A percentile compares a stretch with the other conserved stretches of the same genome.
These are phyloP conservation scores for Ellobius talpinus DNA, from an alignment of 2,113 vertebrate genomes.

Conservation along the genomic window DNA sequence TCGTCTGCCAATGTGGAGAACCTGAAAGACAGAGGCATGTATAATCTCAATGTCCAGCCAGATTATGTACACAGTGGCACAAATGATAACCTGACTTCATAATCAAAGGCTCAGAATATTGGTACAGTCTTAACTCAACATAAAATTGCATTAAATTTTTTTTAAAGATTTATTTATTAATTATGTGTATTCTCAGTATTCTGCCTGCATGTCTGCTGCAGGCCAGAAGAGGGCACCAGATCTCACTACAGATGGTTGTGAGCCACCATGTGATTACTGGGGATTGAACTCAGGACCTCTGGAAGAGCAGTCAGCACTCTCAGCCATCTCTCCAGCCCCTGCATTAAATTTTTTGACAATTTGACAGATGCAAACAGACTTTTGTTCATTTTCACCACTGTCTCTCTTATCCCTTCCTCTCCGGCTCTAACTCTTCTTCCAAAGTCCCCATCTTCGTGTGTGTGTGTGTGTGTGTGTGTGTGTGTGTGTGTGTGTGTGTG, in stretches of 20 bases:
- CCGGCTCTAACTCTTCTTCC: neutral
- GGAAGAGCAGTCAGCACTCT: too few species aligned
- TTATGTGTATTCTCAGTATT: too few species aligned
- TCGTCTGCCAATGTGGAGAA: conserved; percentile 95
- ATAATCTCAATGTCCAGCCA: neutral
- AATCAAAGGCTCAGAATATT: neutral
- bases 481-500: neutral
- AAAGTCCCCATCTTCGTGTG: neutral
- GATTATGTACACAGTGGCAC: neutral
- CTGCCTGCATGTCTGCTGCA: too few species aligned
- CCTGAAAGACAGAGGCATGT: conserved; percentile 85
- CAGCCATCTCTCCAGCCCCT: too few species aligned
- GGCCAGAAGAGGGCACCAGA: too few species aligned
- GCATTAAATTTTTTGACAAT: neutral
- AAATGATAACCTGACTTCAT: neutral
- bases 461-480: neutral
- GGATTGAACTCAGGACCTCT: too few species aligned
- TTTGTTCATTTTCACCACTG: neutral
- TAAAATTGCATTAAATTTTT: neutral
- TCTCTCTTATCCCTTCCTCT: neutral
- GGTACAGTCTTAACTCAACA: neutral
- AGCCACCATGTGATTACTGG: too few species aligned
- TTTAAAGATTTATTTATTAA: too few species aligned
- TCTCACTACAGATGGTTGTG: too few species aligned
- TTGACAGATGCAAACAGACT: neutral